These are phyloP conservation scores for Cephalopachus bancanus DNA, from an alignment of 2,797 vertebrate species.

Conservation along the genomic window DNA sequence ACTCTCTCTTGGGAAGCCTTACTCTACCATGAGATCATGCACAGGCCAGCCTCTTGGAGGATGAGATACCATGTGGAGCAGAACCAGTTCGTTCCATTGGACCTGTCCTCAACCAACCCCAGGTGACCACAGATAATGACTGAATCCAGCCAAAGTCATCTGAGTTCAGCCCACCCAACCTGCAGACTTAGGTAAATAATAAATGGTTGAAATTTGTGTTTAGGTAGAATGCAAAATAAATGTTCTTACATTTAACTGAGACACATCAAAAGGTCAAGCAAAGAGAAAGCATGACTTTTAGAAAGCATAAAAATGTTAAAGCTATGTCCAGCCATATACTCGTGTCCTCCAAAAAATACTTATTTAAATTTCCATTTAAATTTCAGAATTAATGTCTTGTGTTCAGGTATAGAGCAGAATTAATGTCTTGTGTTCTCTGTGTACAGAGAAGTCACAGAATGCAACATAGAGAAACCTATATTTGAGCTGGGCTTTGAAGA, in stretches of 20 bases:
- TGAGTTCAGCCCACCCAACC: background rate
- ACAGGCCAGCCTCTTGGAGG: background rate
- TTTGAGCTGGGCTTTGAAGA: background rate
- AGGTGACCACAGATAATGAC: background rate
- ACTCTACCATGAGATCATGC: background rate
- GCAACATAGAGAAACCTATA: background rate
- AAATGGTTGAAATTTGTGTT: background rate
- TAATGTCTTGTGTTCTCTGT: background rate
- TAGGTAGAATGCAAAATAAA: background rate
- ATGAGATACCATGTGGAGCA: background rate
- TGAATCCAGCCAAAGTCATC: background rate
- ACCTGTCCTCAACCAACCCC: background rate
- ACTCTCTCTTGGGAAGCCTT: background rate
- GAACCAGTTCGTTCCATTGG: background rate
- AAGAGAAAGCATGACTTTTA: background rate
- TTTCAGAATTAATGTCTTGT: background rate
- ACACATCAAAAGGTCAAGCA: background rate
- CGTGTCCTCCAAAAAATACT: background rate
- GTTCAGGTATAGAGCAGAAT: background rate
- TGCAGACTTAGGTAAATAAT: background rate
- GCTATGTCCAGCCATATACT: background rate
- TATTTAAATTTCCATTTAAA: background rate
- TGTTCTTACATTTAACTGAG: background rate
- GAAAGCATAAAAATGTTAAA: constrained; percentile 4
- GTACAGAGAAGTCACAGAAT: background rate